Conservation (phyloP, 2,113 vertebrate species). For the Jacana jacana region DNA sequence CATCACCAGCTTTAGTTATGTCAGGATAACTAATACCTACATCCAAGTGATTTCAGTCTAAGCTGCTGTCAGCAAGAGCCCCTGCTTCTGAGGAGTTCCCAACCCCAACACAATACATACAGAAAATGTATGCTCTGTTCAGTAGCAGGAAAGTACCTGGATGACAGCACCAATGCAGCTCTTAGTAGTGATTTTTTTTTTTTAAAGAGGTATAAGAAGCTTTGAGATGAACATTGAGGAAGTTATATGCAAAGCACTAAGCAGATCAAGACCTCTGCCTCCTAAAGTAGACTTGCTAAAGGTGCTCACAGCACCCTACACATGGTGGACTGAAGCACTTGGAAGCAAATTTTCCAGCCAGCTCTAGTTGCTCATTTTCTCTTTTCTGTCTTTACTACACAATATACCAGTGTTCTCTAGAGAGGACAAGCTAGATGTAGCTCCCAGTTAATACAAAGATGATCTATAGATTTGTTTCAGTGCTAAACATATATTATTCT, state of each 20-base stretch:
- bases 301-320: not conserved
- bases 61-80: not conserved
- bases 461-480: not conserved
- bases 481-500: not conserved
- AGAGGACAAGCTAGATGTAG: not conserved
- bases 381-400: not conserved
- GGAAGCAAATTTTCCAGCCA: not conserved
- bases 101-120: not conserved
- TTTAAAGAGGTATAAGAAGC: accelerated
- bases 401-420: not conserved
- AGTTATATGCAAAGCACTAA: accelerated
- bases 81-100: not conserved
- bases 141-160: no score
- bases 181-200: not conserved
- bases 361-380: not conserved
- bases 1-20: not conserved
- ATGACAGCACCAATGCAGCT: not conserved
- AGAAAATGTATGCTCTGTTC: not conserved
- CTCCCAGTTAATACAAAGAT: not conserved
- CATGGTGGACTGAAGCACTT: not conserved
- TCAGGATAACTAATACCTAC: not conserved
- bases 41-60: not conserved
- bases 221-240: not conserved
- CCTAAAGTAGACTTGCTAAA: not conserved
- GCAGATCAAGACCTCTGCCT: not conserved